These are phyloP conservation scores for Bembecia ichneumoniformis DNA, from an alignment of 2,888 invertebrate genomes.

Conservation along the genomic window DNA sequence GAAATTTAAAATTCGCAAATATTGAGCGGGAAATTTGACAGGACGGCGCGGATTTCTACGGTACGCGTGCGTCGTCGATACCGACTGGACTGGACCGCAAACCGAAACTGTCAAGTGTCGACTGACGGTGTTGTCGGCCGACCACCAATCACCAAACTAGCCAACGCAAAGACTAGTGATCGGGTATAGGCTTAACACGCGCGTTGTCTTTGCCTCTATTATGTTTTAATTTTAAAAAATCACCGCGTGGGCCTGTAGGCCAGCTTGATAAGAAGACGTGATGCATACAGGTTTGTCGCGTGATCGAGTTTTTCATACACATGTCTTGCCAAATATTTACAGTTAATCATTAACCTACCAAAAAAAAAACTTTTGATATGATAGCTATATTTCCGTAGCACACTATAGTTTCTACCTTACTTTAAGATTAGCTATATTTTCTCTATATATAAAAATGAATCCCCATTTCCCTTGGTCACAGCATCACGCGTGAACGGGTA, in stretches of 20 bases:
- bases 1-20: conserved; percentile 15
- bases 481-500: too few relatives aligned
- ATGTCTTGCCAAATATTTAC: conserved; percentile 4
- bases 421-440: too few relatives aligned
- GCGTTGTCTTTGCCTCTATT: not conserved
- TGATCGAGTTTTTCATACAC: conserved; percentile 11
- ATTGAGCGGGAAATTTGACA: conserved; percentile 17
- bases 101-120: too few relatives aligned
- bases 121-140: too few relatives aligned
- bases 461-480: too few relatives aligned
- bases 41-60: conserved; percentile 25
- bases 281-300: conserved; percentile 41
- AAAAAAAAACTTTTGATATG: too few relatives aligned
- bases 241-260: conserved; percentile 27
- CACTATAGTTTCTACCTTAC: too few relatives aligned
- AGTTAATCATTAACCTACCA: too few relatives aligned
- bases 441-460: too few relatives aligned
- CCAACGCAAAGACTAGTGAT: not conserved
- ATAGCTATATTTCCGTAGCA: too few relatives aligned
- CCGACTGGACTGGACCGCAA: conserved; percentile 27
- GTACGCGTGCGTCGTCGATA: conserved; percentile 29
- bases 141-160: too few relatives aligned
- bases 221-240: conserved; percentile 24
- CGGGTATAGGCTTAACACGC: not conserved
- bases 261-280: conserved; percentile 21